These are phyloP conservation scores for Caenorhabditis wallacei DNA, from an alignment of 2,888 invertebrate genomes.

Conservation along the genomic window DNA sequence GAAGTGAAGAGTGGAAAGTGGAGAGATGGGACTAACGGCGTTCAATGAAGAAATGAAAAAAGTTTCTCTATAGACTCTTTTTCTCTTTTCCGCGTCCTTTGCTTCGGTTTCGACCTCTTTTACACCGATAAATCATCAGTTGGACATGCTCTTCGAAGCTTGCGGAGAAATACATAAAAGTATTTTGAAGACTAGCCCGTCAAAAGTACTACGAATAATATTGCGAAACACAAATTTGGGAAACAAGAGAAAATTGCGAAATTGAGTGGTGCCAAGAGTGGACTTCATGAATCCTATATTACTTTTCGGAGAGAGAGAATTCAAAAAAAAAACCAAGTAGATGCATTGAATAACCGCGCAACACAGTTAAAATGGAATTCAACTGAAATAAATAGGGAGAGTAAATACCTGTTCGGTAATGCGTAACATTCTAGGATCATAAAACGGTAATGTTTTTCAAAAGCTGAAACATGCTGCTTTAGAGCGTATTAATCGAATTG, in stretches of 20 bases:
- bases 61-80: neutral
- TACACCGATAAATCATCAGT: constrained; percentile 54
- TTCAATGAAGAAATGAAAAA: constrained; percentile 31
- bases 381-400: too few species aligned
- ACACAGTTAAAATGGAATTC: too few species aligned
- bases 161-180: constrained; percentile 24
- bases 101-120: constrained; percentile 22
- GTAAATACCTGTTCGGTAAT: too few species aligned
- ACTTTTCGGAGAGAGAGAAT: constrained; percentile 11
- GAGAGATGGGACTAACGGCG: constrained; percentile 47
- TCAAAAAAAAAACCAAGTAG: neutral
- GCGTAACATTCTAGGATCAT: too few species aligned
- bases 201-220: neutral
- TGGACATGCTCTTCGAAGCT: constrained; percentile 17
- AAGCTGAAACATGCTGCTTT: too few species aligned
- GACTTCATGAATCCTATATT: constrained; percentile 51
- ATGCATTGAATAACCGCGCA: neutral
- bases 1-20: neutral
- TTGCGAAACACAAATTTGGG: constrained; percentile 45
- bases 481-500: too few species aligned
- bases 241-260: constrained; percentile 50
- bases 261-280: constrained; percentile 40
- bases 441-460: too few species aligned
- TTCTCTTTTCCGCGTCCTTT: neutral
- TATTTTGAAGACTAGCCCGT: neutral